A percentile compares a stretch with the other conserved stretches of the same genome.
Conservation (phyloP, 2,797 vertebrate genomes). For the Brachyrhaphis roseni region DNA sequence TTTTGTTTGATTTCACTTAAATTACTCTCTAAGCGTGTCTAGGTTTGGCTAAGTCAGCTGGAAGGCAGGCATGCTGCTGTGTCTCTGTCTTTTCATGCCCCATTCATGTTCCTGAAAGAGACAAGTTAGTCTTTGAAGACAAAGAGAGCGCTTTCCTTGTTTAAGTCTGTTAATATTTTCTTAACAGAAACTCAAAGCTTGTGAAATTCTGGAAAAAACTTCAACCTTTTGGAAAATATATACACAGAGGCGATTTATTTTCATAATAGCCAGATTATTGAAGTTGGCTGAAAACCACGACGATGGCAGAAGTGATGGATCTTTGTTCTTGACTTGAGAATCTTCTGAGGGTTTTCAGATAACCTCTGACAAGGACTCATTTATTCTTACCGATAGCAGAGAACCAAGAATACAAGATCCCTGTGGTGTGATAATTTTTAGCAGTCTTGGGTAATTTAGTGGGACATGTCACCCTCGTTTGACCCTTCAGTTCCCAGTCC, state of each 20-base stretch:
- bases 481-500: conserved; percentile 36
- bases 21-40: conserved; percentile 18
- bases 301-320: conserved; percentile 4
- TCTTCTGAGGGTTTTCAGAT: conserved; percentile 24
- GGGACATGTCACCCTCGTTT: conserved; percentile 33
- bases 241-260: conserved; percentile 16
- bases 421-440: conserved; percentile 19
- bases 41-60: conserved; percentile 9
- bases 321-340: conserved; percentile 27
- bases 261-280: conserved; percentile 29
- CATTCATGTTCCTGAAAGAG: conserved; percentile 36
- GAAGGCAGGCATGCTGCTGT: conserved; percentile 6
- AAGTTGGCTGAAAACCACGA: conserved; percentile 35
- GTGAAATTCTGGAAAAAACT: conserved; percentile 30
- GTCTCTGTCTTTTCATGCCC: conserved; percentile 30
- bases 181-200: conserved; percentile 28
- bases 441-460: conserved; percentile 51
- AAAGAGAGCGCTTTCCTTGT: conserved; percentile 13
- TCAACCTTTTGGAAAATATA: conserved; percentile 22
- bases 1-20: neutral
- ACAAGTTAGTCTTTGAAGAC: conserved; percentile 12
- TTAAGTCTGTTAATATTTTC: conserved; percentile 35
- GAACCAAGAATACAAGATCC: conserved; percentile 16
- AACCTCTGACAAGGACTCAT: neutral
- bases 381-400: conserved; percentile 14